These are phyloP conservation scores for Ctenoplectra terminalis DNA, from an alignment of 1,140 invertebrate species.

Conservation along the genomic window DNA sequence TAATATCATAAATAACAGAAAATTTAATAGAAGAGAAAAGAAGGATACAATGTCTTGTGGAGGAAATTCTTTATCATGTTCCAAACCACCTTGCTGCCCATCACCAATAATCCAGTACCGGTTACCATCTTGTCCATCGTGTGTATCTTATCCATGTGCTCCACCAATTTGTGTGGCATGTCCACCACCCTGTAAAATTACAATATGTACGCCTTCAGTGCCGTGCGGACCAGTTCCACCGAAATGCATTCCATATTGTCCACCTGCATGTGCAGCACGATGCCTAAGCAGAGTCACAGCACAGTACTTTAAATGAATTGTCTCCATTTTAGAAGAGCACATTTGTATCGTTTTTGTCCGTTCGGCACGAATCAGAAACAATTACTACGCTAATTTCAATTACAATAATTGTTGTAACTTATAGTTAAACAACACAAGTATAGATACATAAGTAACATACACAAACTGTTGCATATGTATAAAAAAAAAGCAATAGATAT, in stretches of 20 bases:
- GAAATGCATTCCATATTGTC: constrained; percentile 64
- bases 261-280: constrained; percentile 48
- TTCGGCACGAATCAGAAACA: constrained; percentile 55
- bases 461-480: background rate
- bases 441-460: background rate
- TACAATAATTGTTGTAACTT: background rate
- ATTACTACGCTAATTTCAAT: background rate
- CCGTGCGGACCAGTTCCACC: constrained; percentile 63
- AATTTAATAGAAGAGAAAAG: background rate
- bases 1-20: background rate
- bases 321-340: background rate
- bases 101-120: background rate
- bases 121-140: constrained; percentile 55
- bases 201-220: constrained; percentile 66
- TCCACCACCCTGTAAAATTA: constrained; percentile 59
- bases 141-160: constrained; percentile 57
- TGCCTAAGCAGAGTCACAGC: constrained; percentile 42
- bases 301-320: background rate
- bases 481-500: too few species aligned
- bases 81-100: constrained; percentile 25
- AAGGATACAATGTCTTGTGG: constrained; percentile 36
- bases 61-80: constrained; percentile 27
- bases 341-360: constrained; percentile 39
- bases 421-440: too few species aligned
- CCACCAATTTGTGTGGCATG: constrained; percentile 48